Evolutionary conservation across 2,113 vertebrate species (phyloP), one percentile per base, ranked within the genome.

Genomic region (Thermophis baileyi): DNA sequence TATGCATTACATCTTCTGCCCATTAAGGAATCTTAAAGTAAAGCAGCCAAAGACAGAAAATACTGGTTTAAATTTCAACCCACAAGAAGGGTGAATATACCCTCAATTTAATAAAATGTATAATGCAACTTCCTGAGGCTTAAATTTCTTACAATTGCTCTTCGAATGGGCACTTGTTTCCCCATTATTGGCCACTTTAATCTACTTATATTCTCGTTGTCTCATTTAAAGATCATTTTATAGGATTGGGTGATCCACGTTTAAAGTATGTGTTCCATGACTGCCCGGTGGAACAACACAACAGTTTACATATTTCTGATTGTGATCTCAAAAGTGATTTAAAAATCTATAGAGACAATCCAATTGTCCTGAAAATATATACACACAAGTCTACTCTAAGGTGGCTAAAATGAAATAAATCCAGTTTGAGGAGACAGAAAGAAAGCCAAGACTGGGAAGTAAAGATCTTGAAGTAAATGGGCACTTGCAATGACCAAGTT

Each of bases 91-190:
- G 98, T 98, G 99, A 99, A 99, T 99, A 99, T 98, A 98, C 98
- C 97, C 98, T 98, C 98, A 99, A 99, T 99, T 99, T 98, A 99
- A 99, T 99, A 98, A 99, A 98, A 98, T 97, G 97, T 98, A 98
- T 99, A 99, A 99, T 98, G 98, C 97, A 98, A 98, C 98, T 99
- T 99, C 98, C 98, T 97, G 98, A 98, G 98, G 98, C 98, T 99
- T 98, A 97, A 98, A 98, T 99, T 98, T 99, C 99, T 98, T 98
- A 95, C 97, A 98, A 98, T 98, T 98, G 96, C 98, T 98, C 97
- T 98, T 98, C 97, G 97, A 98, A 98, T 98, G 97, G 96, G 96
- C 97, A 98, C 97, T 98, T 98, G 98, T 98, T 99, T 98, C 97
- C 97, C 98, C 98, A 98, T 99, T 98, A 98, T 97, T 98, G 98